phyloP scores from a whole-genome alignment of 1,140 invertebrate genomes.

The Drosophila setifemur region DNA sequence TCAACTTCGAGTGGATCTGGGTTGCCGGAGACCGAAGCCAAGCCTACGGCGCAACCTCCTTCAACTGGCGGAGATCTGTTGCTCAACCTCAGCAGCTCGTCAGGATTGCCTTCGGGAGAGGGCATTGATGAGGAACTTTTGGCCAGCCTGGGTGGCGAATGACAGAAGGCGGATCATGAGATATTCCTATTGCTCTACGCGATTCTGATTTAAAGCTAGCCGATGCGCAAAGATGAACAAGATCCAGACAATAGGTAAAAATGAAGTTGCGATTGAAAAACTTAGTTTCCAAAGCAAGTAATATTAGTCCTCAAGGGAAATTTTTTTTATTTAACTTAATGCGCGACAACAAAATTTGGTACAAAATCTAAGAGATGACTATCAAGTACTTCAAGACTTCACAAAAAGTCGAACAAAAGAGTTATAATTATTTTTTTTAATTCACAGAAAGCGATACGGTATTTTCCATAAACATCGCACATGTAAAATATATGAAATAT shows the following conservation, averaged over 20 bases:
- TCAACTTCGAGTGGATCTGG: not conserved
- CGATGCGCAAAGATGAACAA: not conserved
- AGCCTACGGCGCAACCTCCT: not conserved
- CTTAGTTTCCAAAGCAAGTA: not conserved
- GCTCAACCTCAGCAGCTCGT: constrained; percentile 29
- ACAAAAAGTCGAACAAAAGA: constrained; percentile 9
- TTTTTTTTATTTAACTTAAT: constrained; percentile 8
- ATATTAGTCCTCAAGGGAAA: not conserved
- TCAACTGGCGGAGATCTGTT: constrained; percentile 24
- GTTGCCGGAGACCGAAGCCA: constrained; percentile 6
- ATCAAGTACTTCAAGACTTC: not conserved
- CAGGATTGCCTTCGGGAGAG: constrained; percentile 19
- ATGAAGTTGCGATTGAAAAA: not conserved
- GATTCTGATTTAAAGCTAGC: constrained; percentile 13
- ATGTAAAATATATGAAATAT: constrained; percentile 12
- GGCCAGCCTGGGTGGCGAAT: constrained; percentile 66
- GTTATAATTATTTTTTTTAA: no score
- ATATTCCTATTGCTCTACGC: constrained; percentile 39
- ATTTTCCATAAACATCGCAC: constrained; percentile 5
- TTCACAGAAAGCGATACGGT: constrained; percentile 23
- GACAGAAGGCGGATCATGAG: constrained; percentile 22
- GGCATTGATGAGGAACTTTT: constrained; percentile 68
- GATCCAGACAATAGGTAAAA: not conserved
- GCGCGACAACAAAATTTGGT: constrained; percentile 35
- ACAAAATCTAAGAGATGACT: constrained; percentile 54